Evolutionary conservation across 2,797 vertebrate species (phyloP).

Genomic region (Podarcis lilfordi): DNA sequence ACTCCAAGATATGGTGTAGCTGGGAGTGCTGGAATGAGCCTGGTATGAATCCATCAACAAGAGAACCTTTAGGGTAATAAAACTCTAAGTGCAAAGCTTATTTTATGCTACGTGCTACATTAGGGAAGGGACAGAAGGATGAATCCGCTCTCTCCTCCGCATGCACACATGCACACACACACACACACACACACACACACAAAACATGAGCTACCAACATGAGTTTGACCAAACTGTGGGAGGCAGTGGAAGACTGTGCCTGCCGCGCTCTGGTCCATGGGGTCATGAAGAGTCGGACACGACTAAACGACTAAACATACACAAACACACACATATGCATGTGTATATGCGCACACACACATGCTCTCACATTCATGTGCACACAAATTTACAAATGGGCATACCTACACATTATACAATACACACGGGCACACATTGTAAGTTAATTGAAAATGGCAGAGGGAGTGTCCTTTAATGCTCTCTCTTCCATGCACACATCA

Average conservation of each 20-base stretch:
- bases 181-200: neutral
- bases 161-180: too few relatives aligned
- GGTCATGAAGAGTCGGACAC: too few relatives aligned
- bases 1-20: conserved; percentile 14
- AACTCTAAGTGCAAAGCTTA: neutral
- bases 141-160: neutral
- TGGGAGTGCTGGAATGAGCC: neutral
- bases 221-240: too few relatives aligned
- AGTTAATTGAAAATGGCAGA: neutral
- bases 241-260: too few relatives aligned
- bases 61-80: conserved; percentile 30
- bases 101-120: neutral
- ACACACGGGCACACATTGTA: neutral
- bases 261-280: too few relatives aligned
- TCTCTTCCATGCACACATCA: neutral
- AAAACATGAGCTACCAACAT: too few relatives aligned
- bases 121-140: neutral
- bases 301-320: too few relatives aligned
- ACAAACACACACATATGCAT: neutral
- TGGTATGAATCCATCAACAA: conserved; percentile 21
- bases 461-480: neutral
- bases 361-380: neutral
- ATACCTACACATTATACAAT: neutral
- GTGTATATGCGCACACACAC: neutral
- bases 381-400: neutral